phyloP scores from a whole-genome alignment of 1,140 invertebrate species.

The Heliconius hewitsoni region DNA sequence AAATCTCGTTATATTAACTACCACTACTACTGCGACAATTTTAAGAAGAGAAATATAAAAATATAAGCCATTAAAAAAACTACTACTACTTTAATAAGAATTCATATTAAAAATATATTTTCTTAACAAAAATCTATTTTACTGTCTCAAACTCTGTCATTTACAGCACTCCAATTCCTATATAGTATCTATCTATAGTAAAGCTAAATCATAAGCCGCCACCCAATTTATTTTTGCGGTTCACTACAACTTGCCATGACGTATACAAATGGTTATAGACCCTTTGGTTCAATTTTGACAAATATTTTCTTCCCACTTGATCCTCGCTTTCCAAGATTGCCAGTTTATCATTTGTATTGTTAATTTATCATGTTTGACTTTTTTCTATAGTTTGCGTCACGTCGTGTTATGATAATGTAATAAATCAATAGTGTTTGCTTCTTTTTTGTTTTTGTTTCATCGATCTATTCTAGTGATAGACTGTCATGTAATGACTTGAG shows the following conservation, averaged over 20 bases:
- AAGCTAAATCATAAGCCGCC: conserved; percentile 5
- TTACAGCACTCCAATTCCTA: not conserved
- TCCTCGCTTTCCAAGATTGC: conserved; percentile 15
- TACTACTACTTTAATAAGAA: too few relatives aligned
- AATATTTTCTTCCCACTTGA: not conserved
- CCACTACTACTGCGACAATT: too few relatives aligned
- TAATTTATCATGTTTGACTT: conserved; percentile 20
- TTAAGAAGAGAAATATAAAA: too few relatives aligned
- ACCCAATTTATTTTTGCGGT: conserved; percentile 16
- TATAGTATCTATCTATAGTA: not conserved
- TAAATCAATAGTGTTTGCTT: not conserved
- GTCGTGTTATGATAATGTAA: not conserved
- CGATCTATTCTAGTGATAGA: not conserved
- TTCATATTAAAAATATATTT: too few relatives aligned
- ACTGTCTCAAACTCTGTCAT: not conserved
- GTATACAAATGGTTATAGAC: conserved; percentile 14
- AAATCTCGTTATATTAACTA: too few relatives aligned
- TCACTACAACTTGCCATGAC: not conserved
- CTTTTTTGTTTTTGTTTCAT: not conserved
- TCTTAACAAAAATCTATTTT: too few relatives aligned
- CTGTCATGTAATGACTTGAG: not conserved
- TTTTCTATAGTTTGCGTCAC: not conserved
- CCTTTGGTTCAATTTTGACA: conserved; percentile 16
- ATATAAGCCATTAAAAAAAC: too few relatives aligned
- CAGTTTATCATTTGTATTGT: conserved; percentile 24